Conservation (phyloP, 2,797 vertebrate genomes). For the Takifugu rubripes region DNA sequence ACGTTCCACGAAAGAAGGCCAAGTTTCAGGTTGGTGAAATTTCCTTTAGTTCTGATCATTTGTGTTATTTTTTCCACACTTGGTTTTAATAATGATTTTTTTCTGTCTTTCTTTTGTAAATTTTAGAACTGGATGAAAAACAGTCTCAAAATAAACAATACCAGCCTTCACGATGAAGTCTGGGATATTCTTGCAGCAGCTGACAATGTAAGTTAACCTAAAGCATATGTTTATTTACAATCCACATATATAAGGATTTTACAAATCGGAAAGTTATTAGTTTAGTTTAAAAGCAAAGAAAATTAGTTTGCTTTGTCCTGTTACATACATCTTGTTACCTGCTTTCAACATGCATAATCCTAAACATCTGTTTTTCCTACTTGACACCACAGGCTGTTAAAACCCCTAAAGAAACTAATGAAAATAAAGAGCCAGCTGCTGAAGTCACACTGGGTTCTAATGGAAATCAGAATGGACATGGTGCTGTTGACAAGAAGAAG, state of each 20-base stretch:
- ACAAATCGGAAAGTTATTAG: neutral
- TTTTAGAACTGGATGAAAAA: conserved; percentile 95
- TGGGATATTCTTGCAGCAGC: conserved; percentile 86
- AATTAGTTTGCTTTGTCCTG: too few relatives aligned
- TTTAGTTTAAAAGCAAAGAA: too few relatives aligned
- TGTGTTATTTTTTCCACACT: neutral
- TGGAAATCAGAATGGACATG: conserved; percentile 28
- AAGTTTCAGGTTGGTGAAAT: conserved; percentile 88
- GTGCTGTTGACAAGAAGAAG: conserved; percentile 58
- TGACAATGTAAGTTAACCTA: conserved; percentile 73
- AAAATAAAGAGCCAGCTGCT: conserved; percentile 10
- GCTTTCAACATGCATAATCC: too few relatives aligned
- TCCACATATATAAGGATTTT: neutral
- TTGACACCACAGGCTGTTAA: conserved; percentile 24
- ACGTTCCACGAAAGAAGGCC: conserved; percentile 90
- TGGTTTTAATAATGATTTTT: neutral
- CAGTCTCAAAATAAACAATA: conserved; percentile 83
- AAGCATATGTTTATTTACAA: neutral
- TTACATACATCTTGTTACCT: too few relatives aligned
- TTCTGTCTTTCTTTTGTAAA: neutral
- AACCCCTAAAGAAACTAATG: conserved; percentile 14
- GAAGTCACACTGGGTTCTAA: conserved; percentile 16
- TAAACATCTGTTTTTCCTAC: too few relatives aligned
- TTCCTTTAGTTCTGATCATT: neutral
- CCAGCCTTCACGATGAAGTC: conserved; percentile 82